Evolutionary conservation across 2,113 vertebrate species (phyloP).

Genomic region (Rhinichthys klamathensis): DNA sequence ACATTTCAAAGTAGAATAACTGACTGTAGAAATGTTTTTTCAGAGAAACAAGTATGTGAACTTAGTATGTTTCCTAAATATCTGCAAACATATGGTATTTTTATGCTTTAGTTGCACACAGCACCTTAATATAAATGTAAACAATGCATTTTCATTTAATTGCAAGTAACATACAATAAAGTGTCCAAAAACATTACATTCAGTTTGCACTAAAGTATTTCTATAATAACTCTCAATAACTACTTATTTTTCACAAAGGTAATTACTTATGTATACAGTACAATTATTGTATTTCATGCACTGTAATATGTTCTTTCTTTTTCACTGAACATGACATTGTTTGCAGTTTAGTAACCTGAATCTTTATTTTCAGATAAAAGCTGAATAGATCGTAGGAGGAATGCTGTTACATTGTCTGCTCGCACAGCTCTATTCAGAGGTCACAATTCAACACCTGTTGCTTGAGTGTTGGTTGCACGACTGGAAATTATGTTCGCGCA

Average conservation of each 20-base stretch:
- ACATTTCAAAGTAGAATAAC: too few species aligned
- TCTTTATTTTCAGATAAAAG: conserved; percentile 17
- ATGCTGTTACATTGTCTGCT: conserved; percentile 11
- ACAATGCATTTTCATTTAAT: too few species aligned
- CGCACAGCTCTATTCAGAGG: conserved; percentile 23
- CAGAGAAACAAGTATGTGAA: too few species aligned
- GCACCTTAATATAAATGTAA: too few species aligned
- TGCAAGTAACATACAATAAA: too few species aligned
- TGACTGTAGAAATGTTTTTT: too few species aligned
- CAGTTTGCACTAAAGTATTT: too few species aligned
- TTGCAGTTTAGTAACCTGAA: background rate
- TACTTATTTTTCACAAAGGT: background rate
- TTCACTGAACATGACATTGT: background rate
- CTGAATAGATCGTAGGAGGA: background rate
- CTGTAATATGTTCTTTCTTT: conserved; percentile 10
- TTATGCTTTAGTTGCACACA: too few species aligned
- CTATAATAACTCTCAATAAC: too few species aligned
- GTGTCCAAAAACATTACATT: too few species aligned
- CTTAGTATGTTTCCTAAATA: too few species aligned
- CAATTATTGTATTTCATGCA: background rate
- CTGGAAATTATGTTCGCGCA: conserved; percentile 45
- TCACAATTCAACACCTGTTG: conserved; percentile 47
- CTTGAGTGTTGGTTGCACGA: conserved; percentile 21
- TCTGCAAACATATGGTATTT: too few species aligned
- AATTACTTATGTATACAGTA: background rate